phyloP scores from a whole-genome alignment of 2,888 invertebrate genomes.

The Mesopsocus fuscifrons region DNA sequence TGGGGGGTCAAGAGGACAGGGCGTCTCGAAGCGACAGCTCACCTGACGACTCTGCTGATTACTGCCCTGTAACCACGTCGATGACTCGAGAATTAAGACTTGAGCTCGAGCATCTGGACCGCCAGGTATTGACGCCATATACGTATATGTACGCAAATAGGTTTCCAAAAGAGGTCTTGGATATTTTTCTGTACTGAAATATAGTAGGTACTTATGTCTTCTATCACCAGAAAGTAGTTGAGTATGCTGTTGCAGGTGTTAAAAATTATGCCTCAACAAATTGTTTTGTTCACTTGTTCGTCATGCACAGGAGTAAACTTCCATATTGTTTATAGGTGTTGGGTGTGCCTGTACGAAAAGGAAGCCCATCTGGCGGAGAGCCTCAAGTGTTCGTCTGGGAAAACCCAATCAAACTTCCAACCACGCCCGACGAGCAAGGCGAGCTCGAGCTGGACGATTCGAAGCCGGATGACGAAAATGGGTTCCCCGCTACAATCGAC shows the following conservation, averaged over 20 bases:
- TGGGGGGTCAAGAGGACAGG: no score
- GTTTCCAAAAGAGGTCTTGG: no score
- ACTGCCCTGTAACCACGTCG: constrained; percentile 73
- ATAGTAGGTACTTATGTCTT: no score
- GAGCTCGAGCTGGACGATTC: constrained; percentile 47
- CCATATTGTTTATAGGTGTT: no score
- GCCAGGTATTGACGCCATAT: constrained; percentile 65
- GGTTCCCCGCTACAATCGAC: constrained; percentile 11
- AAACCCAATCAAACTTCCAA: constrained; percentile 42
- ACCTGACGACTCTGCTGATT: constrained; percentile 42
- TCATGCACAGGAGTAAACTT: no score
- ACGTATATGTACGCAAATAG: no score
- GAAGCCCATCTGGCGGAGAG: constrained; percentile 7
- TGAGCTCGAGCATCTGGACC: constrained; percentile 65
- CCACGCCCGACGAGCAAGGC: constrained; percentile 52
- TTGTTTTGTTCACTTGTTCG: no score
- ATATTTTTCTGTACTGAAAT: no score
- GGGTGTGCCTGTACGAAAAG: neutral
- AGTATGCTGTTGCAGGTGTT: no score
- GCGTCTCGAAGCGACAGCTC: constrained; percentile 12
- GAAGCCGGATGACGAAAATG: constrained; percentile 6
- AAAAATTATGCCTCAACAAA: no score
- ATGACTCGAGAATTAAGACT: constrained; percentile 66
- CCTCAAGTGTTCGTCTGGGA: constrained; percentile 58
- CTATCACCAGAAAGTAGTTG: no score